Percentiles rank a stretch among this genome's conserved stretches.
Evolutionary conservation across 2,888 invertebrate species (phyloP).

Genomic region (Clostera curtula): DNA sequence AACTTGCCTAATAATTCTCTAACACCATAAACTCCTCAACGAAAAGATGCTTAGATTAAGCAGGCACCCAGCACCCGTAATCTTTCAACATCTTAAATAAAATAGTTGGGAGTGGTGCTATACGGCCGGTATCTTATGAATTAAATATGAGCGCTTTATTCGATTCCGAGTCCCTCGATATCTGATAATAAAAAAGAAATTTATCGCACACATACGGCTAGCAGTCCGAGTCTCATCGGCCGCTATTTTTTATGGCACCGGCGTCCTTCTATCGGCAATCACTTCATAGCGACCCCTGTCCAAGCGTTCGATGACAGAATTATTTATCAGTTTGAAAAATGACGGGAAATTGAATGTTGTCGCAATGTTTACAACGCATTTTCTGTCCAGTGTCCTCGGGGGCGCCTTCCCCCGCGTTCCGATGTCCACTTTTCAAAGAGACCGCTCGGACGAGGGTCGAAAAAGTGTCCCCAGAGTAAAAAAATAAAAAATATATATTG

Average conservation of each 20-base stretch:
- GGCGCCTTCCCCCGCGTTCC: constrained; percentile 74
- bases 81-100: constrained; percentile 71
- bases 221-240: constrained; percentile 52
- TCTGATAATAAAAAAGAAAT: constrained; percentile 76
- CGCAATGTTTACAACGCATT: constrained; percentile 77
- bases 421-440: constrained; percentile 76
- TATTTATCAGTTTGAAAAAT: constrained; percentile 77
- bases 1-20: too few relatives aligned
- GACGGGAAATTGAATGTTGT: constrained; percentile 77
- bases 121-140: constrained; percentile 74
- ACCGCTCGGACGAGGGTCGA: constrained; percentile 75
- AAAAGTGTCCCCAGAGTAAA: constrained; percentile 74
- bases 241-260: constrained; percentile 66
- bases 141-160: constrained; percentile 76
- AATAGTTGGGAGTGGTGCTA: constrained; percentile 66
- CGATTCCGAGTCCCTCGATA: constrained; percentile 75
- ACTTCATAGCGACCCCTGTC: constrained; percentile 75
- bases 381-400: constrained; percentile 71
- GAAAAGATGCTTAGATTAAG: constrained; percentile 40
- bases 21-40: too few relatives aligned
- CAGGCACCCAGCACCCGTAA: constrained; percentile 49
- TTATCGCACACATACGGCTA: constrained; percentile 65
- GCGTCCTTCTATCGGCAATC: constrained; percentile 69
- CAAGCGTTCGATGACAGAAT: constrained; percentile 75
- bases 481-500: constrained; percentile 71